Evolutionary conservation across 2,888 invertebrate genomes (phyloP).

Genomic region (Palloptera scutellata): DNA sequence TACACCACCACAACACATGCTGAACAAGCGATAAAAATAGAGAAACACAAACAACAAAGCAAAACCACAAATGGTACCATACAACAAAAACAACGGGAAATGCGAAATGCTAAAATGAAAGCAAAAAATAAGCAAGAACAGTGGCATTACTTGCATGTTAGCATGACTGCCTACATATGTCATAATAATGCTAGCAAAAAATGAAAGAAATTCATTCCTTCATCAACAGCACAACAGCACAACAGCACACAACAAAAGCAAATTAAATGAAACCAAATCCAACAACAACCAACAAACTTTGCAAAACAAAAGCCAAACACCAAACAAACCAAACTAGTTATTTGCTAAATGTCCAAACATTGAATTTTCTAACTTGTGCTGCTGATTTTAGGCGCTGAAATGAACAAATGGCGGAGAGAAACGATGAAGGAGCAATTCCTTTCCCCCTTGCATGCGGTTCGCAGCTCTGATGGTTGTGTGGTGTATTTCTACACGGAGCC

Average conservation of each 20-base stretch:
- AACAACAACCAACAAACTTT: neutral
- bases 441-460: too few relatives aligned
- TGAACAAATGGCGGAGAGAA: too few relatives aligned
- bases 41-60: neutral
- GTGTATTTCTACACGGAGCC: too few relatives aligned
- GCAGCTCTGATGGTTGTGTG: too few relatives aligned
- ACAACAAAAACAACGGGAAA: neutral
- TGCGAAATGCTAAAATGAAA: neutral
- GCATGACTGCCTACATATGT: neutral
- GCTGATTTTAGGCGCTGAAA: too few relatives aligned
- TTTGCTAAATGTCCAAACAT: neutral
- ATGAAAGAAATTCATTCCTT: neutral
- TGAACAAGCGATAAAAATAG: neutral
- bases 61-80: constrained; percentile 2
- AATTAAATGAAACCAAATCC: neutral
- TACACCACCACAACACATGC: neutral
- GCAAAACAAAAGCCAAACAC: neutral
- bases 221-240: neutral
- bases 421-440: too few relatives aligned
- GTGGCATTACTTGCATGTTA: neutral
- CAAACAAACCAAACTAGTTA: neutral
- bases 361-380: too few relatives aligned
- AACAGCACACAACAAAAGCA: neutral
- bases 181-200: constrained; percentile 1
- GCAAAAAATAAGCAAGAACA: neutral